These are phyloP conservation scores for Andrena bucephala DNA, from an alignment of 2,888 invertebrate genomes.

Conservation along the genomic window DNA sequence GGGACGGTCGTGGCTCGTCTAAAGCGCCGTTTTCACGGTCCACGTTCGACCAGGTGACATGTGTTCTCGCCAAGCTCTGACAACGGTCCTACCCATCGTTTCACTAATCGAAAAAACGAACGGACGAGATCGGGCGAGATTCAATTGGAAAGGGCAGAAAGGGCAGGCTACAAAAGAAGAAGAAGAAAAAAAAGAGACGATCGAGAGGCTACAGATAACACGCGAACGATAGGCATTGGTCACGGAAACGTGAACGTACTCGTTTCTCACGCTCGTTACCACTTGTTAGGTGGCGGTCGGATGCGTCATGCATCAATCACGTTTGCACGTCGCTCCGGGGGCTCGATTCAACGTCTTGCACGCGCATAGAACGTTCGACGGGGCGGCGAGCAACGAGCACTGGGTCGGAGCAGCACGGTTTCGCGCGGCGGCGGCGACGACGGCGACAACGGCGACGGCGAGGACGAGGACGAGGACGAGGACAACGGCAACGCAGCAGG, in stretches of 20 bases:
- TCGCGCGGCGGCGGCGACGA: constrained; percentile 60
- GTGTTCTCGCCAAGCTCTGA: neutral
- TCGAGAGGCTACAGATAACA: neutral
- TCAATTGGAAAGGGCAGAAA: neutral
- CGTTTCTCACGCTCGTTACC: constrained; percentile 50
- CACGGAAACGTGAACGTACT: constrained; percentile 40
- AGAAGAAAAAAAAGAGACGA: neutral
- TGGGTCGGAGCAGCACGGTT: constrained; percentile 34
- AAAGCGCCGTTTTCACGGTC: constrained; percentile 6
- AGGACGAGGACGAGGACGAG: constrained; percentile 62
- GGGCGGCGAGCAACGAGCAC: constrained; percentile 38
- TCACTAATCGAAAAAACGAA: neutral
- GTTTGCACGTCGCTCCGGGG: constrained; percentile 31
- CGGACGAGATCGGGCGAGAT: neutral
- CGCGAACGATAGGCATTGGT: neutral
- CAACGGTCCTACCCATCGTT: neutral
- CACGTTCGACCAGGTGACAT: constrained; percentile 23
- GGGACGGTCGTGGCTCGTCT: neutral
- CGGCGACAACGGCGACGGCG: constrained; percentile 51
- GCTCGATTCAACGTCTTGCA: constrained; percentile 50
- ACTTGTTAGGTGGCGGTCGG: constrained; percentile 59
- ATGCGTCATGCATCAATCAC: constrained; percentile 57
- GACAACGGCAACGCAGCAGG: constrained; percentile 54
- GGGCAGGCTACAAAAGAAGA: no score
- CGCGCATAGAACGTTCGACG: constrained; percentile 41